Conservation (phyloP, 2,888 invertebrate species). For the Linyphia triangularis region DNA sequence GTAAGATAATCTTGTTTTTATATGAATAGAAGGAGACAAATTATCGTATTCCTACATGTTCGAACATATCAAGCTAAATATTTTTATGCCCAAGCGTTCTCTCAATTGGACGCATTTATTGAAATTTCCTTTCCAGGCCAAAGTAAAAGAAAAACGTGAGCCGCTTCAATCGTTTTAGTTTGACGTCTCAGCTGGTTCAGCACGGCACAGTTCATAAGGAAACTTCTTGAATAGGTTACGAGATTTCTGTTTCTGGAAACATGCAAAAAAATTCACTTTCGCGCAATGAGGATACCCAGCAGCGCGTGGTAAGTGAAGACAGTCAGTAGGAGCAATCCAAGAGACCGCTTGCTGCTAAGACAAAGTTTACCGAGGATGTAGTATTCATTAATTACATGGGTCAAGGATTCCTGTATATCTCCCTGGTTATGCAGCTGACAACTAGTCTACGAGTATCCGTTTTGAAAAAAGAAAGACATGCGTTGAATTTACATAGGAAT, state of each 20-base stretch:
- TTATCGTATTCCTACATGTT: too few species aligned
- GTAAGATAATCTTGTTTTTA: too few species aligned
- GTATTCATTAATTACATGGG: conserved; percentile 39
- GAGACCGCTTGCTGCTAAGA: conserved; percentile 4
- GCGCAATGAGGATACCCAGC: neutral
- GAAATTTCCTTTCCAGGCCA: too few species aligned
- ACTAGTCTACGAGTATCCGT: neutral
- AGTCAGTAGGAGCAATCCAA: neutral
- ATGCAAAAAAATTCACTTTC: neutral
- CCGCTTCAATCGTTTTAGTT: too few species aligned
- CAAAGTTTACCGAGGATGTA: conserved; percentile 26
- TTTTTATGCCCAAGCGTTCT: too few species aligned
- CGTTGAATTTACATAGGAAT: neutral
- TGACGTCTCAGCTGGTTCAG: too few species aligned
- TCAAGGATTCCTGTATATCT: conserved; percentile 27
- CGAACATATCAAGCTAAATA: too few species aligned
- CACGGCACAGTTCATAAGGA: too few species aligned
- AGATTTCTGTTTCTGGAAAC: neutral
- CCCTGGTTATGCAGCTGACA: neutral
- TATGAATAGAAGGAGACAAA: too few species aligned
- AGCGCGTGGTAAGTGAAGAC: conserved; percentile 23
- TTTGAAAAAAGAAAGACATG: neutral
- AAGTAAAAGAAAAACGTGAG: too few species aligned
- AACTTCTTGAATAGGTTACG: neutral
- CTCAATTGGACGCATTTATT: too few species aligned